phyloP scores from a whole-genome alignment of 2,113 vertebrate species.

The Protobothrops flavoviridis region DNA sequence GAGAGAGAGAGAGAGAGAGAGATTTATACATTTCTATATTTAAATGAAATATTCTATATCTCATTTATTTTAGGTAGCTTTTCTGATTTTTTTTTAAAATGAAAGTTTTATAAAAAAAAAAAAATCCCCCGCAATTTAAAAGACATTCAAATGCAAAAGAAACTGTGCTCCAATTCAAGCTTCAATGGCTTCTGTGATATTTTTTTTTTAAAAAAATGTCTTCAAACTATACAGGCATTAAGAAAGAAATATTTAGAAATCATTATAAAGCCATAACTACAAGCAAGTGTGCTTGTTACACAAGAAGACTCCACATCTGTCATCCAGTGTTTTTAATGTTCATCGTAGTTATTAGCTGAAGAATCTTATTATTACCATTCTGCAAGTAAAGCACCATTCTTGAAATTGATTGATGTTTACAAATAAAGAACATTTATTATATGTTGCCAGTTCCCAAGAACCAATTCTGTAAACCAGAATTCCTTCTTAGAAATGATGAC shows the following conservation, averaged over 20 bases:
- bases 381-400: constrained; percentile 63
- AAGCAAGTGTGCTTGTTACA: constrained; percentile 55
- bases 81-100: background rate
- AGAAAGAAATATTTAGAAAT: constrained; percentile 67
- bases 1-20: background rate
- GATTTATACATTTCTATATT: background rate
- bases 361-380: constrained; percentile 67
- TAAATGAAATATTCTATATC: background rate
- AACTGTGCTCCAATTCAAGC: background rate
- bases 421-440: constrained; percentile 71
- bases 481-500: constrained; percentile 69
- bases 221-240: constrained; percentile 35
- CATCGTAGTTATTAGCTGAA: constrained; percentile 58
- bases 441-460: constrained; percentile 65
- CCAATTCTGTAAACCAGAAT: constrained; percentile 56
- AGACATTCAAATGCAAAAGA: background rate
- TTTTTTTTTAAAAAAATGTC: constrained; percentile 33
- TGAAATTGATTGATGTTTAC: constrained; percentile 71
- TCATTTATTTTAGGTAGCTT: constrained; percentile 4
- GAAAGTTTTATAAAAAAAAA: background rate
- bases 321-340: constrained; percentile 53
- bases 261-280: constrained; percentile 63
- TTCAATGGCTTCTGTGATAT: constrained; percentile 22
- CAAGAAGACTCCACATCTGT: constrained; percentile 47
- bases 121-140: constrained; percentile 9